Evolutionary conservation across 1,140 invertebrate species (phyloP).

Genomic region (Aphelenchoides fujianensis): DNA sequence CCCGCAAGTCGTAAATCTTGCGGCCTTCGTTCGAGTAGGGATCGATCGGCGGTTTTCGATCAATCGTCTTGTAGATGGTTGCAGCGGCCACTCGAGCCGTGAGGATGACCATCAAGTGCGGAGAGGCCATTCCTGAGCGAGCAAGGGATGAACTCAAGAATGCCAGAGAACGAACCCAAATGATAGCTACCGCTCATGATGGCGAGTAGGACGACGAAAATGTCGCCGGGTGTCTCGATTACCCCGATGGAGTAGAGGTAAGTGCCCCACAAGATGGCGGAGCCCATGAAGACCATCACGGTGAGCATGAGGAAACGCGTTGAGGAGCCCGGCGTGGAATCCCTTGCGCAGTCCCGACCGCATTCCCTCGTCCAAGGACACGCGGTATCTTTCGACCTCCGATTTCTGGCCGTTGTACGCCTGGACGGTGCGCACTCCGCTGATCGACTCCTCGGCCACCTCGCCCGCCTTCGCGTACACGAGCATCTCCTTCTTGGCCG

Average conservation of each 20-base stretch:
- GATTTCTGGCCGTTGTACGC: slow-evolving; percentile 76
- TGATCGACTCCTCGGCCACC: slow-evolving; percentile 77
- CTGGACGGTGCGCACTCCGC: slow-evolving; percentile 74
- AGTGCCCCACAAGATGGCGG: slow-evolving; percentile 36
- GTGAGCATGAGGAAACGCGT: slow-evolving; percentile 28
- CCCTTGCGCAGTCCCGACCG: slow-evolving; percentile 45
- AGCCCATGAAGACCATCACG: slow-evolving; percentile 32
- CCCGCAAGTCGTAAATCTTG: slow-evolving; percentile 38
- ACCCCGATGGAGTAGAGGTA: slow-evolving; percentile 38
- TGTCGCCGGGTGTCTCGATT: slow-evolving; percentile 45
- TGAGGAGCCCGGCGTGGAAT: slow-evolving; percentile 46
- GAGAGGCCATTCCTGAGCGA: slow-evolving; percentile 42
- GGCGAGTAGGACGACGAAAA: slow-evolving; percentile 49
- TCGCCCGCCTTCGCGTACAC: slow-evolving; percentile 75
- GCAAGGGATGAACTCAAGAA: no score
- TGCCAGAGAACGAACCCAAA: no score
- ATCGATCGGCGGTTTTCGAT: slow-evolving; percentile 67
- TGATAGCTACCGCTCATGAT: slow-evolving; percentile 52
- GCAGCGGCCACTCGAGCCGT: slow-evolving; percentile 51
- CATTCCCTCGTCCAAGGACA: slow-evolving; percentile 39
- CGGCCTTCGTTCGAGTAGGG: slow-evolving; percentile 54
- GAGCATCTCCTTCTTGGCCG: slow-evolving; percentile 72
- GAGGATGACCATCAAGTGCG: slow-evolving; percentile 53
- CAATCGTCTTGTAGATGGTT: slow-evolving; percentile 61
- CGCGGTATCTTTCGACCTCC: slow-evolving; percentile 65